Percentiles rank a stretch among this genome's conserved stretches.
phyloP scores from a whole-genome alignment of 2,797 vertebrate species.

The Amblyopsis hoosieri region DNA sequence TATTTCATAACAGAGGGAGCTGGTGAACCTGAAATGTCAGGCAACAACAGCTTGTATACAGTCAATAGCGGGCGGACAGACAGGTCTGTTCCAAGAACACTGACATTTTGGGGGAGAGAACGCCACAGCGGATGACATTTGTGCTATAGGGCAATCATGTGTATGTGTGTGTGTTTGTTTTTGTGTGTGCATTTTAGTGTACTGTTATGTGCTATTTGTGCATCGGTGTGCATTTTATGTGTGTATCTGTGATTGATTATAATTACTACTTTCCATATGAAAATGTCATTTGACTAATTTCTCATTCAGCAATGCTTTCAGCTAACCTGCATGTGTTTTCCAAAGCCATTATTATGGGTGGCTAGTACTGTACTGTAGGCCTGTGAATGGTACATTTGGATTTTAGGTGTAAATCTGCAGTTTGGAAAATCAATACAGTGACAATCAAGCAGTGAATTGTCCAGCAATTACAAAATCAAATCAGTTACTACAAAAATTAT shows the following conservation, averaged over 20 bases:
- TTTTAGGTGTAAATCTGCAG: too few relatives aligned
- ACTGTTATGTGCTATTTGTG: not conserved
- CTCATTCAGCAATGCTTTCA: too few relatives aligned
- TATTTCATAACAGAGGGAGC: constrained; percentile 28
- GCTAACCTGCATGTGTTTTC: too few relatives aligned
- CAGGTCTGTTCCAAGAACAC: constrained; percentile 40
- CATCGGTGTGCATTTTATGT: not conserved
- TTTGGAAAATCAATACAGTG: too few relatives aligned
- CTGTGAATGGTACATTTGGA: too few relatives aligned
- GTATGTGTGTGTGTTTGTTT: constrained; percentile 5
- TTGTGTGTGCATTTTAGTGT: constrained; percentile 2
- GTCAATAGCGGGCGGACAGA: constrained; percentile 24
- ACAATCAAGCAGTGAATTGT: too few relatives aligned
- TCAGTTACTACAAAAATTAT: too few relatives aligned
- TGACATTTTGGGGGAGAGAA: constrained; percentile 69
- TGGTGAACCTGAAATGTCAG: constrained; percentile 56
- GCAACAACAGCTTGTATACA: constrained; percentile 38
- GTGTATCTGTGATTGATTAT: not conserved
- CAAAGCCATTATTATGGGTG: too few relatives aligned
- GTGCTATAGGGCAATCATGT: constrained; percentile 20
- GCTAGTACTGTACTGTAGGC: too few relatives aligned
- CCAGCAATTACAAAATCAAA: too few relatives aligned
- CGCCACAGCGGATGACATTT: constrained; percentile 71
- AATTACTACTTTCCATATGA: too few relatives aligned
- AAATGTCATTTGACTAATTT: too few relatives aligned